Conservation (phyloP, 1,140 invertebrate genomes). For the Pseudomyrmex cubaensis region DNA sequence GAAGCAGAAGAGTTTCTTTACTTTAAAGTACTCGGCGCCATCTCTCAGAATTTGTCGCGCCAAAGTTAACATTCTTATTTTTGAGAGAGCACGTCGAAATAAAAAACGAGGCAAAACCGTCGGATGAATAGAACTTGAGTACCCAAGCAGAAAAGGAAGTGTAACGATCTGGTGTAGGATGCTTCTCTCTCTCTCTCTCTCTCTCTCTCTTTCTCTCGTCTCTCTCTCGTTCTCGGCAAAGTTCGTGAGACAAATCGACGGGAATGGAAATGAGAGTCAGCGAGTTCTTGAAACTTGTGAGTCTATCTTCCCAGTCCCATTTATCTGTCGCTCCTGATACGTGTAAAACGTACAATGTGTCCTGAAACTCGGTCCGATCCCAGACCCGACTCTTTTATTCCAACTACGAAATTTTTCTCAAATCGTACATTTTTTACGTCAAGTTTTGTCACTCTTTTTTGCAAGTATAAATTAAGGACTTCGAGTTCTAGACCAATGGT, state of each 20-base stretch:
- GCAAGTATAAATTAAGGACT: background rate
- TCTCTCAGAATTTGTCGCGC: no score
- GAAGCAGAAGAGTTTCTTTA: background rate
- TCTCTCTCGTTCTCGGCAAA: background rate
- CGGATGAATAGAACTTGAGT: background rate
- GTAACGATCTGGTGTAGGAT: constrained; percentile 15
- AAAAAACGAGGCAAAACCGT: background rate
- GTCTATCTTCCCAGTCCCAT: constrained; percentile 27
- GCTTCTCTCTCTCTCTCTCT: background rate
- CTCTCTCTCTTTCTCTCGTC: background rate
- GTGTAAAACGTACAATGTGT: background rate
- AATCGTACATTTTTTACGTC: background rate
- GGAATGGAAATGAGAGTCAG: constrained; percentile 68
- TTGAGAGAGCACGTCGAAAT: background rate
- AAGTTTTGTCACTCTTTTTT: background rate
- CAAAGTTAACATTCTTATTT: no score
- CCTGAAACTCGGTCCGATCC: background rate
- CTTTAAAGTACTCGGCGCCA: no score
- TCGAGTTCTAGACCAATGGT: background rate
- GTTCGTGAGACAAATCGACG: constrained; percentile 76
- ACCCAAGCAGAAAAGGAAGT: constrained; percentile 11
- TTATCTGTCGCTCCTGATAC: background rate
- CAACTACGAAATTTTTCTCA: background rate
- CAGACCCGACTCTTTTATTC: background rate
- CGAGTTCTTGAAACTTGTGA: constrained; percentile 44